Conservation (phyloP, 2,797 vertebrate genomes). For the Falco peregrinus region DNA sequence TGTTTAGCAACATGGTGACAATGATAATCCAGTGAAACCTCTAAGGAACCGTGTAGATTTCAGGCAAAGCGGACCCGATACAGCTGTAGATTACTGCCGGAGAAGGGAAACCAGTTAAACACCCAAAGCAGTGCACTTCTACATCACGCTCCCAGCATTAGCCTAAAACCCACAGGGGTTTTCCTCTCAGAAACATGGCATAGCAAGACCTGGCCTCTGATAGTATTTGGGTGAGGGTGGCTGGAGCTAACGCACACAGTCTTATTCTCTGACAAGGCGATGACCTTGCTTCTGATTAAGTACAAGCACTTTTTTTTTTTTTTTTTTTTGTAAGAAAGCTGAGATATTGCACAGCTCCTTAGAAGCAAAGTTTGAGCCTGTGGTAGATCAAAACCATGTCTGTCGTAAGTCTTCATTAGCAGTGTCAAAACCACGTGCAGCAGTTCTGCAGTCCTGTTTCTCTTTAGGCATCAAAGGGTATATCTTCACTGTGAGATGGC, state of each 20-base stretch:
- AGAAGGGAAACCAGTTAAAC: neutral
- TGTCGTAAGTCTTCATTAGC: conserved; percentile 59
- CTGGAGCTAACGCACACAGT: neutral
- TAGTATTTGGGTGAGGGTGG: neutral
- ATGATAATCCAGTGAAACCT: neutral
- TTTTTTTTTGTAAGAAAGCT: neutral
- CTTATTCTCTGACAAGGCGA: conserved; percentile 18
- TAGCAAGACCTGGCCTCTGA: neutral
- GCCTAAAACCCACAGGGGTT: neutral
- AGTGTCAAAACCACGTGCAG: conserved; percentile 21
- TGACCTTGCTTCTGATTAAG: conserved; percentile 29
- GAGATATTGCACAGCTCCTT: conserved; percentile 16
- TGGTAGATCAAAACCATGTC: conserved; percentile 57
- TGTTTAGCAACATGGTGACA: neutral
- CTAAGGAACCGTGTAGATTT: neutral
- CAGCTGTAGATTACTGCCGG: neutral
- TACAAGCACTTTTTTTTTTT: conserved; percentile 29
- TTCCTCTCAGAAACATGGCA: neutral
- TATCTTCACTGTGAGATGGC: neutral
- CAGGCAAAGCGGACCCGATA: neutral
- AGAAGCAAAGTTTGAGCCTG: conserved; percentile 39
- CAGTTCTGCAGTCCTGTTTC: conserved; percentile 53
- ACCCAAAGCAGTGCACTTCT: neutral
- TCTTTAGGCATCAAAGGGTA: conserved; percentile 70
- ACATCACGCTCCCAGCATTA: neutral